A percentile compares a stretch with the other conserved stretches of the same genome.
These are phyloP conservation scores for Poeciliopsis prolifica DNA, from an alignment of 2,113 vertebrate species.

Conservation along the genomic window DNA sequence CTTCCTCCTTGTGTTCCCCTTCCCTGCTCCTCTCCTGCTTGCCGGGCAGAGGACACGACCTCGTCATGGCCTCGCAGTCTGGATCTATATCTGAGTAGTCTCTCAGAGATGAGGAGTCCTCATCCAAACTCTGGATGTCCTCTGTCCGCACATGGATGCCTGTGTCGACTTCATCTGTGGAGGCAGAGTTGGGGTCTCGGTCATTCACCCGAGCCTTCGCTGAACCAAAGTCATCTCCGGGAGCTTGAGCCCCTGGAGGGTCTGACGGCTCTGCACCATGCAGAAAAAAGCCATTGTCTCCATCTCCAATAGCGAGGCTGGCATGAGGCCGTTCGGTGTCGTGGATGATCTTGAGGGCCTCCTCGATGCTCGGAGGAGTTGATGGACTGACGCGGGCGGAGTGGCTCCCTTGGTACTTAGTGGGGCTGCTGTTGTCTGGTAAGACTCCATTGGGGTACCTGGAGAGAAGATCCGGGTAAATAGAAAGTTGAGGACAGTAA, in stretches of 20 bases:
- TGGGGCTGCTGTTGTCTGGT: constrained; percentile 74
- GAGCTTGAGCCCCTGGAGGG: constrained; percentile 43
- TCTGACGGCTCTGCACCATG: constrained; percentile 78
- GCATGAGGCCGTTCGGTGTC: constrained; percentile 85
- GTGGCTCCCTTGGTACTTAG: constrained; percentile 73
- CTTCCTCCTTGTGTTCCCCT: constrained; percentile 21
- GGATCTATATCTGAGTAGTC: constrained; percentile 97
- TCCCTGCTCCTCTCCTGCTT: constrained; percentile 29
- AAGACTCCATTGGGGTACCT: constrained; percentile 85
- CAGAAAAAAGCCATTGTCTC: constrained; percentile 91
- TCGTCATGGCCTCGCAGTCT: constrained; percentile 84
- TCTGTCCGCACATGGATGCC: constrained; percentile 96
- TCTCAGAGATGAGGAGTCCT: constrained; percentile 94
- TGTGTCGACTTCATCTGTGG: constrained; percentile 94
- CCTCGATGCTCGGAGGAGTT: constrained; percentile 91
- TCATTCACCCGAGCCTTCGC: constrained; percentile 80
- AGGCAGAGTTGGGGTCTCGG: constrained; percentile 83
- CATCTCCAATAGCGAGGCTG: constrained; percentile 77
- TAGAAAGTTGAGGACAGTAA: background rate
- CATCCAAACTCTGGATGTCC: constrained; percentile 95
- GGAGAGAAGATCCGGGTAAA: background rate
- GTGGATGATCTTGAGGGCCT: constrained; percentile 96
- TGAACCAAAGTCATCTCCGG: constrained; percentile 62
- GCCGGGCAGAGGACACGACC: constrained; percentile 71
- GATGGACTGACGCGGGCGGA: constrained; percentile 75